Evolutionary conservation across 2,888 invertebrate species (phyloP).

Genomic region (Poecilus cupreus): DNA sequence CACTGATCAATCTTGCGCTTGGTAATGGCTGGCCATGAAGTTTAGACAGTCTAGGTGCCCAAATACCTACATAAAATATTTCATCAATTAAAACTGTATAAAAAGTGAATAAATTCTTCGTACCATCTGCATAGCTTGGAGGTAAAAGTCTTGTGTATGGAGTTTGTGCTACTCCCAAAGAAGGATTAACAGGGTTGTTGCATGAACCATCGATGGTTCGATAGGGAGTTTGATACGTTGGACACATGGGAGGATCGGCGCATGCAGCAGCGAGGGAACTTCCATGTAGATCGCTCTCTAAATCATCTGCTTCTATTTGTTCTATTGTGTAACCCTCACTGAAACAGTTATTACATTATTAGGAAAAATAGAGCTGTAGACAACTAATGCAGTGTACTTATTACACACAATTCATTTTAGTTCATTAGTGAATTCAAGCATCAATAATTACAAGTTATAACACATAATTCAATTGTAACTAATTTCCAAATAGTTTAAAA

Average conservation of each 20-base stretch:
- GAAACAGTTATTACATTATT: not conserved
- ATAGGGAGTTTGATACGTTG: conserved; percentile 74
- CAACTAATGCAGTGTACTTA: no score
- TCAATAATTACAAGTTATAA: no score
- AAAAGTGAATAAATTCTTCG: conserved; percentile 40
- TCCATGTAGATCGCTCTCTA: conserved; percentile 71
- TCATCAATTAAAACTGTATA: not conserved
- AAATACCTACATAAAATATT: conserved; percentile 75
- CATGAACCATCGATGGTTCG: conserved; percentile 88
- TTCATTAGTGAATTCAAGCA: no score
- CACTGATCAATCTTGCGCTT: conserved; percentile 81
- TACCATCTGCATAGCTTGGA: conserved; percentile 81
- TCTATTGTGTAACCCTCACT: conserved; percentile 73
- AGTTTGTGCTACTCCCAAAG: conserved; percentile 83
- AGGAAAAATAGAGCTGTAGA: no score
- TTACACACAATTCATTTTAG: no score
- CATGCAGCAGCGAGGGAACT: conserved; percentile 72
- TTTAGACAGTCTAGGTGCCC: conserved; percentile 75
- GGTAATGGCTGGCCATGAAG: conserved; percentile 76
- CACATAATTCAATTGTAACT: no score
- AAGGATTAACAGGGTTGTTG: conserved; percentile 82
- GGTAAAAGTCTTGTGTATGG: conserved; percentile 80
- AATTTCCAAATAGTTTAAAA: no score
- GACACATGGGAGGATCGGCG: conserved; percentile 71
- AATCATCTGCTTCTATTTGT: conserved; percentile 72